Conservation (phyloP, 2,113 vertebrate genomes). For the Euleptes europaea region DNA sequence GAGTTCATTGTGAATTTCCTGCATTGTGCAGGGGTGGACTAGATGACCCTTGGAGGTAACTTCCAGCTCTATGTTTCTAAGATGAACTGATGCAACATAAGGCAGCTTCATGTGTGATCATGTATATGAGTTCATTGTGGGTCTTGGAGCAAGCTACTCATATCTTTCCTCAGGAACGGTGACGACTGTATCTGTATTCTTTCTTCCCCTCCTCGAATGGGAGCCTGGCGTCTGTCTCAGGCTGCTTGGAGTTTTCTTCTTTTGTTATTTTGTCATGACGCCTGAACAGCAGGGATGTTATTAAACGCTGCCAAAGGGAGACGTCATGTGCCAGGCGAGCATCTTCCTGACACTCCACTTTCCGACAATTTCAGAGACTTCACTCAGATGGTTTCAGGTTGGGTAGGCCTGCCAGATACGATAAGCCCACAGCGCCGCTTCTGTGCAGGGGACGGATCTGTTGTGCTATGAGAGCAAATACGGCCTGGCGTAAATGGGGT, state of each 20-base stretch:
- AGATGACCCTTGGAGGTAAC: too few relatives aligned
- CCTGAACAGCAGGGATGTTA: constrained; percentile 69
- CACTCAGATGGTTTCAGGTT: constrained; percentile 76
- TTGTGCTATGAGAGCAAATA: constrained; percentile 23
- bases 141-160: not conserved
- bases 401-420: constrained; percentile 70
- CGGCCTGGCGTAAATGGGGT: too few relatives aligned
- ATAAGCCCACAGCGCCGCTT: constrained; percentile 51
- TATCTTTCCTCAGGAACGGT: not conserved
- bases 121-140: too few relatives aligned
- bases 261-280: constrained; percentile 68
- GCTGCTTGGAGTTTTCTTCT: constrained; percentile 46
- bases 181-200: too few relatives aligned
- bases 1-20: too few relatives aligned
- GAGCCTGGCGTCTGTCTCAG: not conserved
- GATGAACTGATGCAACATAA: too few relatives aligned
- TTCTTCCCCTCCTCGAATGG: not conserved
- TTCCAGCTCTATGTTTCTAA: too few relatives aligned
- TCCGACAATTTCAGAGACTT: constrained; percentile 71
- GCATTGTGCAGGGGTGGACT: too few relatives aligned
- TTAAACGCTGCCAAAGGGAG: constrained; percentile 71
- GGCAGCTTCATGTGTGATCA: too few relatives aligned
- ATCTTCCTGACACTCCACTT: constrained; percentile 76
- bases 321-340: constrained; percentile 71
- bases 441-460: constrained; percentile 48